Percentiles rank a stretch among this genome's conserved stretches.
phyloP scores from a whole-genome alignment of 1,140 invertebrate species.

The Drosophila mauritiana region DNA sequence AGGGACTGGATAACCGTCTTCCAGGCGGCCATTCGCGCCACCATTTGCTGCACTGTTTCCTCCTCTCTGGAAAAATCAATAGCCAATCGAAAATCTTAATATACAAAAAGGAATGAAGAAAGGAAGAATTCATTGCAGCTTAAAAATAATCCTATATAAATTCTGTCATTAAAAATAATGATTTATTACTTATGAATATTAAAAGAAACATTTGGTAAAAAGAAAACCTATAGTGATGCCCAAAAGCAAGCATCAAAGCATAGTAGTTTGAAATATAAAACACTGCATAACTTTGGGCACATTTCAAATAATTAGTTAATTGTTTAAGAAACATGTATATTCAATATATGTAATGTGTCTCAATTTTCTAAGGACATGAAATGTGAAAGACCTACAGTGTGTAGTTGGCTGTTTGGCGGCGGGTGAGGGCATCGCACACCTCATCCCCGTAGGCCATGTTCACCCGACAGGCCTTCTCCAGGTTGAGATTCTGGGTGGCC shows the following conservation, averaged over 20 bases:
- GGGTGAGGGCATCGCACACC: slow-evolving; percentile 90
- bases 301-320: neutral
- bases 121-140: neutral
- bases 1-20: slow-evolving; percentile 91
- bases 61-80: slow-evolving; percentile 86
- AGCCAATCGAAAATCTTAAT: neutral
- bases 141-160: too few relatives aligned
- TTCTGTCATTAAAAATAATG: too few relatives aligned
- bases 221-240: neutral
- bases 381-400: slow-evolving; percentile 83
- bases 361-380: too few relatives aligned
- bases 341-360: too few relatives aligned
- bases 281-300: neutral
- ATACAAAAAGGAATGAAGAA: neutral
- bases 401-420: slow-evolving; percentile 89
- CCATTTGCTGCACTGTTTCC: slow-evolving; percentile 90
- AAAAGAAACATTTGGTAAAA: too few relatives aligned
- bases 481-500: slow-evolving; percentile 92
- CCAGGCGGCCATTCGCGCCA: slow-evolving; percentile 92
- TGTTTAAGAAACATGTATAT: neutral
- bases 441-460: slow-evolving; percentile 89
- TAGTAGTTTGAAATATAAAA: neutral
- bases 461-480: slow-evolving; percentile 93
- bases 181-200: too few relatives aligned
- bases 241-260: neutral